Evolutionary conservation across 2,888 invertebrate genomes (phyloP), one percentile per base, ranked within the genome.

Genomic region (Xestia sexstrigata): DNA sequence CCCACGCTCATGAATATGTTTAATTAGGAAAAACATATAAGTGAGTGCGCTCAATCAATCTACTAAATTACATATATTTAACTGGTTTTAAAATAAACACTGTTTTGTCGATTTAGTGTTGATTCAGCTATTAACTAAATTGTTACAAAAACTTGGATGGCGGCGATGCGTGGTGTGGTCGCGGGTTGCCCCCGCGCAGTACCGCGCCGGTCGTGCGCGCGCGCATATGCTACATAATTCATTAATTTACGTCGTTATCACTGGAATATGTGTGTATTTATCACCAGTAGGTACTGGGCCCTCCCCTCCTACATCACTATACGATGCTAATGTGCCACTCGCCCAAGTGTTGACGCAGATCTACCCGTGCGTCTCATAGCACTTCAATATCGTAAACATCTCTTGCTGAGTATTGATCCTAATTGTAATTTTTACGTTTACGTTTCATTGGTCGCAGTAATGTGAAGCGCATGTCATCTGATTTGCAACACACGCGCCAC

Each of bases 171-270:
- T 70, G 65, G 77, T 87, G 82, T 87, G 77, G 62, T 74, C 85
- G 67, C 69, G 76, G 79, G 76, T 79, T 88, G 70, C 74, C 70
- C 60, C 47, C 73, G 79, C 86, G 70, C 82, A 67, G 69, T 70
- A 78, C 76, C 69, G 72, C 68, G 75, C 63, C 68, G 74, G 83
- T 55, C 76, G 87, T 85, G 87, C 85, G 87, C 89, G 82, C 83
- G 87, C 88, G 88, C 88, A 80, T 87, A 86, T 87, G 80, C 89
- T 93, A 89, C 91, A 93, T 93, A 92, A 94, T 93, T 94, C 92
- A 94, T 93, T 92, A 91, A 91, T 93, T 90, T 91, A 87, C 84
- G 86, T 89, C 87, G 87, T 89, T 89, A 89, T 90, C 89, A 89
- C 67, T 87, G 75, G 83, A 68, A 79, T 87, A 82, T 83, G 76